Evolutionary conservation across 2,113 vertebrate genomes (phyloP).

Genomic region (Dolichotis patagonum): DNA sequence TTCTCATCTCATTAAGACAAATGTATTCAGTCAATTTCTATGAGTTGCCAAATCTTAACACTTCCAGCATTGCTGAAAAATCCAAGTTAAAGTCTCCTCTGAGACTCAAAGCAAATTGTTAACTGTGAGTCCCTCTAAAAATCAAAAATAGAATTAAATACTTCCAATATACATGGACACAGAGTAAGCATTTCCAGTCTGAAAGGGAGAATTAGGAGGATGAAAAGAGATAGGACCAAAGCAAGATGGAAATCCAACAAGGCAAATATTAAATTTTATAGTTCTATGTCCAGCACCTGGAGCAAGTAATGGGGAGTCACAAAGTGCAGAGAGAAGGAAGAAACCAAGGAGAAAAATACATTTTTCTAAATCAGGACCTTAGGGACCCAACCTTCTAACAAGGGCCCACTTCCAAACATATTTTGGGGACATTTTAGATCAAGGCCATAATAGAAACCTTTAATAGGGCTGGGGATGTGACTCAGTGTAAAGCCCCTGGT

Average conservation of each 20-base stretch:
- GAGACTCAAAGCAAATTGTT: not conserved
- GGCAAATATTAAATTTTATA: not conserved
- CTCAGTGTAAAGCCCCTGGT: not conserved
- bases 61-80: not conserved
- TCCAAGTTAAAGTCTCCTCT: not conserved
- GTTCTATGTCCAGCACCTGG: not conserved
- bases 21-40: not conserved
- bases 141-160: not conserved
- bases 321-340: not conserved
- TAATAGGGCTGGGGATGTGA: not conserved
- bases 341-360: no score
- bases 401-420: not conserved
- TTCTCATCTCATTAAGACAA: not conserved
- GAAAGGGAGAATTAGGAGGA: not conserved
- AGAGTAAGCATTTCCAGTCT: not conserved
- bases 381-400: not conserved
- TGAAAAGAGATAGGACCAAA: not conserved
- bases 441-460: not conserved
- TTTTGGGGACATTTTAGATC: not conserved
- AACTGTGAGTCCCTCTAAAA: not conserved
- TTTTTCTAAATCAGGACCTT: not conserved
- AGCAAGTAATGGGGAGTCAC: not conserved
- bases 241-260: not conserved
- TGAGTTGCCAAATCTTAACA: not conserved
- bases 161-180: not conserved